Conservation (phyloP, 2,113 vertebrate genomes). For the Lasiurus borealis region DNA sequence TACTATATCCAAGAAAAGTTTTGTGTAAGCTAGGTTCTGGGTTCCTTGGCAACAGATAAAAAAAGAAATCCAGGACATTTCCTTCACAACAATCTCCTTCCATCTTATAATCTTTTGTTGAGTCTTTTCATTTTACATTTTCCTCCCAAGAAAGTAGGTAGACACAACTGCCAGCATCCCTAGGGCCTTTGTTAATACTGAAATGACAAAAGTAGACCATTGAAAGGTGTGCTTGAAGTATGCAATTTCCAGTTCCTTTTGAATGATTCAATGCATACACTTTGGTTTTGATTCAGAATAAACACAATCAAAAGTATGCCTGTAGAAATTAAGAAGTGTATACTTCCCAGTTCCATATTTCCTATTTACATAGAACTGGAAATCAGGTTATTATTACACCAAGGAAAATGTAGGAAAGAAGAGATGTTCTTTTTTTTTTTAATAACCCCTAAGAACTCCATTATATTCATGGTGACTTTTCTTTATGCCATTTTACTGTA, state of each 20-base stretch:
- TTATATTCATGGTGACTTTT: constrained; percentile 29
- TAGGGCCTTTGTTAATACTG: constrained; percentile 57
- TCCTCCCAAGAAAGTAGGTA: constrained; percentile 65
- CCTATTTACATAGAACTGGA: constrained; percentile 27
- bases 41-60: constrained; percentile 70
- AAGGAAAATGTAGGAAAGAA: not conserved
- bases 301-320: constrained; percentile 60
- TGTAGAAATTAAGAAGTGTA: constrained; percentile 43
- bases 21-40: constrained; percentile 70
- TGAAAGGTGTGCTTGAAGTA: constrained; percentile 61
- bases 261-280: constrained; percentile 23
- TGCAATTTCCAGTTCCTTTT: constrained; percentile 53
- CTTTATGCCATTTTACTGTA: not conserved
- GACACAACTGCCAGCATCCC: constrained; percentile 17
- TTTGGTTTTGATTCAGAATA: constrained; percentile 72
- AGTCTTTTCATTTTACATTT: constrained; percentile 70
- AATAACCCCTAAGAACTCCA: constrained; percentile 43
- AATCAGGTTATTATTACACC: constrained; percentile 48
- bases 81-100: constrained; percentile 71
- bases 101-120: constrained; percentile 63
- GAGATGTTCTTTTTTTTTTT: not conserved
- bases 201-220: constrained; percentile 39
- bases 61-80: constrained; percentile 59
- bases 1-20: constrained; percentile 72
- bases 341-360: constrained; percentile 58